Percentiles rank a stretch among this genome's conserved stretches.
Evolutionary conservation across 2,888 invertebrate species (phyloP).

Genomic region (Amaurobius ferox): DNA sequence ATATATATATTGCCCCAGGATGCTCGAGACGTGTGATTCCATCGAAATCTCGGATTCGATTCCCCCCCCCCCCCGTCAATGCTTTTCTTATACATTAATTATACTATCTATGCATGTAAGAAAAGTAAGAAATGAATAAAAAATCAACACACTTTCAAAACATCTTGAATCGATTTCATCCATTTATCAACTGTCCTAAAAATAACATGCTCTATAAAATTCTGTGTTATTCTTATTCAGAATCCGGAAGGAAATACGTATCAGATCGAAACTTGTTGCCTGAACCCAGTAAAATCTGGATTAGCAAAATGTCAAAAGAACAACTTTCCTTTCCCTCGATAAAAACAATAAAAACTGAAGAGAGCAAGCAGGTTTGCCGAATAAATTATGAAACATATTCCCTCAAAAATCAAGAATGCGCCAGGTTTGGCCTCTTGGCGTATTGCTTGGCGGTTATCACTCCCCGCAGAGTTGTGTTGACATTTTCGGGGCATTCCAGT

Average conservation of each 20-base stretch:
- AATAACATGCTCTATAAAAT: not conserved
- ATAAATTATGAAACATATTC: conserved; percentile 35
- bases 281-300: not conserved
- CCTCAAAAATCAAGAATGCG: conserved; percentile 5
- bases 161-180: not conserved
- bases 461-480: conserved; percentile 7
- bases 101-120: no score
- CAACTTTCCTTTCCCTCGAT: conserved; percentile 7
- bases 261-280: conserved; percentile 5
- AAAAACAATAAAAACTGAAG: conserved; percentile 1
- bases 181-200: not conserved
- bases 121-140: no score
- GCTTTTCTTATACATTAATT: no score
- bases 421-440: conserved; percentile 34
- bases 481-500: conserved; percentile 31
- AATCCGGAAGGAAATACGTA: not conserved
- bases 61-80: no score
- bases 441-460: not conserved
- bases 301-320: not conserved
- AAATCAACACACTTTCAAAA: not conserved
- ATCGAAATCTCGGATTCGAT: no score
- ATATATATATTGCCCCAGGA: no score
- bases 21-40: no score
- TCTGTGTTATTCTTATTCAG: not conserved
- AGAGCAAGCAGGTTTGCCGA: conserved; percentile 57